Conservation (phyloP, 2,113 vertebrate species). For the Raja brachyura region DNA sequence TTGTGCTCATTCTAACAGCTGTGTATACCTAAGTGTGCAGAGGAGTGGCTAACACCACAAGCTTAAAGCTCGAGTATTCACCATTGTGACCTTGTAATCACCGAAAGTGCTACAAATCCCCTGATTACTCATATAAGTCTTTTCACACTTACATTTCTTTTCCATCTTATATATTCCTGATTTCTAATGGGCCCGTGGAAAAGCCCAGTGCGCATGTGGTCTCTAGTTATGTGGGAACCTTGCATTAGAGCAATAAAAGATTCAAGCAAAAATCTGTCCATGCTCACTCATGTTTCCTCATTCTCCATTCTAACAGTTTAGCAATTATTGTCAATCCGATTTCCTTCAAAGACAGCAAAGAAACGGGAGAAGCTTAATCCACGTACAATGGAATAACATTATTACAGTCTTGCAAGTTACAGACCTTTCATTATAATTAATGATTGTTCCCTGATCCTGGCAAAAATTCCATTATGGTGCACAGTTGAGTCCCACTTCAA, state of each 20-base stretch:
- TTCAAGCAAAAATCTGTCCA: neutral
- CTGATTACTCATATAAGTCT: constrained; percentile 32
- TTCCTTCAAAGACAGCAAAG: constrained; percentile 19
- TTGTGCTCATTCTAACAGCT: constrained; percentile 12
- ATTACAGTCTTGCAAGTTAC: constrained; percentile 16
- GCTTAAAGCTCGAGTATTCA: constrained; percentile 30
- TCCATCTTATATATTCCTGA: neutral
- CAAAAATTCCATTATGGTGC: constrained; percentile 27
- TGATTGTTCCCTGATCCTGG: neutral
- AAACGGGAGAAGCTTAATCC: constrained; percentile 18
- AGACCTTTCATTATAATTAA: constrained; percentile 10
- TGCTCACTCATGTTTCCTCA: neutral
- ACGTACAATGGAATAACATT: constrained; percentile 23
- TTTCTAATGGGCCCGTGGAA: neutral
- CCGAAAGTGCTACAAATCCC: constrained; percentile 28
- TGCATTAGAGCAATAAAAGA: neutral
- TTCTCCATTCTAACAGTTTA: neutral
- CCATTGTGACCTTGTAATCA: constrained; percentile 27
- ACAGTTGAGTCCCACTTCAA: constrained; percentile 32
- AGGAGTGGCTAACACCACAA: constrained; percentile 23
- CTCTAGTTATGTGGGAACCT: neutral
- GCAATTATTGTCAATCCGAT: constrained; percentile 26
- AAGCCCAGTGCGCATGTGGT: neutral
- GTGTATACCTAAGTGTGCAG: constrained; percentile 34
- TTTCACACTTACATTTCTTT: constrained; percentile 17